phyloP scores from a whole-genome alignment of 2,113 vertebrate species.

The Zingel zingel region DNA sequence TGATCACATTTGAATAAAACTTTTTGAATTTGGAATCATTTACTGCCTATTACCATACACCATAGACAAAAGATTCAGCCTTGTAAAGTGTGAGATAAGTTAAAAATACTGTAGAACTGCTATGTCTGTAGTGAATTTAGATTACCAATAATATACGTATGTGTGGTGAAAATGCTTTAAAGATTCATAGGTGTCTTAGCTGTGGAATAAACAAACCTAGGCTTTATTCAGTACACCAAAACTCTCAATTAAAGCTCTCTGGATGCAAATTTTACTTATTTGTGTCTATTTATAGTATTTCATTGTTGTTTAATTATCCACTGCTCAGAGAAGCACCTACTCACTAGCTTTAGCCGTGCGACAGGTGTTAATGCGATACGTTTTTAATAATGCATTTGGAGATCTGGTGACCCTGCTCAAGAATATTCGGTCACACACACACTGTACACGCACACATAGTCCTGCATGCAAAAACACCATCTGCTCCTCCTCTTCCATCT shows the following conservation, averaged over 20 bases:
- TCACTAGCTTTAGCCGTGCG: constrained; percentile 22
- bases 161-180: background rate
- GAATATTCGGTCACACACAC: constrained; percentile 33
- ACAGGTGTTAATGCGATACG: constrained; percentile 60
- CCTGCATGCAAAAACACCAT: constrained; percentile 67
- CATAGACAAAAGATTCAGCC: background rate
- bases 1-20: background rate
- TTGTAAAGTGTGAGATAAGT: background rate
- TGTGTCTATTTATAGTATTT: constrained; percentile 17
- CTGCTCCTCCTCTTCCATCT: constrained; percentile 51
- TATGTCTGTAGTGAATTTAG: background rate
- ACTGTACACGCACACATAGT: background rate
- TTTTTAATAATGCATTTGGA: constrained; percentile 68
- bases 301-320: constrained; percentile 45
- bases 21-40: background rate
- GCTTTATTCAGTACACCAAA: background rate
- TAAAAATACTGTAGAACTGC: background rate
- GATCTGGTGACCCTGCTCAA: constrained; percentile 49
- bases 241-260: constrained; percentile 26
- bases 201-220: constrained; percentile 8
- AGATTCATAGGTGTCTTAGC: background rate
- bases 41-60: background rate
- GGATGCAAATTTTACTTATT: constrained; percentile 28
- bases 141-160: background rate
- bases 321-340: constrained; percentile 1